These are phyloP conservation scores for Pandemis cinnamomeana DNA, from an alignment of 2,888 invertebrate genomes.

Conservation along the genomic window DNA sequence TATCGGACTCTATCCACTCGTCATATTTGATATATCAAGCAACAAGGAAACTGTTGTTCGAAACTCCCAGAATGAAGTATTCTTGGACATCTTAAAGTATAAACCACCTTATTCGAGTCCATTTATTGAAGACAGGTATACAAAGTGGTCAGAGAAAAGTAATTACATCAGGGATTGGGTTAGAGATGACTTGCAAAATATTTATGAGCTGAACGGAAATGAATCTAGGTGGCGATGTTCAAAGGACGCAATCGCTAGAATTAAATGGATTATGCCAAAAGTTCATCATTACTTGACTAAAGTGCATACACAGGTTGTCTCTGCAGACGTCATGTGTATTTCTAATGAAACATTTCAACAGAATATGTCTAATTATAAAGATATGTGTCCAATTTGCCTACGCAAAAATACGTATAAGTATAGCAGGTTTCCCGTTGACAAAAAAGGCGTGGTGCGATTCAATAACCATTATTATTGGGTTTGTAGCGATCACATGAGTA, in stretches of 20 bases:
- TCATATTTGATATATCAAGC: slow-evolving; percentile 82
- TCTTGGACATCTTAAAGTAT: slow-evolving; percentile 60
- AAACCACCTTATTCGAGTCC: slow-evolving; percentile 66
- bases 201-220: slow-evolving; percentile 75
- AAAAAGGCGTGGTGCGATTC: slow-evolving; percentile 84
- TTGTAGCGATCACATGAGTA: slow-evolving; percentile 80
- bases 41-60: slow-evolving; percentile 63
- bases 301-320: slow-evolving; percentile 75
- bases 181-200: slow-evolving; percentile 81
- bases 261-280: slow-evolving; percentile 68
- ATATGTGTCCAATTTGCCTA: slow-evolving; percentile 86
- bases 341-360: slow-evolving; percentile 81
- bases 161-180: slow-evolving; percentile 78
- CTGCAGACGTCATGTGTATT: slow-evolving; percentile 81
- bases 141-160: slow-evolving; percentile 68
- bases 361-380: slow-evolving; percentile 78
- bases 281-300: slow-evolving; percentile 82
- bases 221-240: slow-evolving; percentile 84
- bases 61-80: slow-evolving; percentile 70
- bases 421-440: slow-evolving; percentile 78
- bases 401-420: slow-evolving; percentile 61
- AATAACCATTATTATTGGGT: slow-evolving; percentile 85
- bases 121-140: slow-evolving; percentile 73
- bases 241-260: slow-evolving; percentile 65
- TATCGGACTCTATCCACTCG: slow-evolving; percentile 83